phyloP scores from a whole-genome alignment of 2,113 vertebrate species.

The Scartelaos histophorus region DNA sequence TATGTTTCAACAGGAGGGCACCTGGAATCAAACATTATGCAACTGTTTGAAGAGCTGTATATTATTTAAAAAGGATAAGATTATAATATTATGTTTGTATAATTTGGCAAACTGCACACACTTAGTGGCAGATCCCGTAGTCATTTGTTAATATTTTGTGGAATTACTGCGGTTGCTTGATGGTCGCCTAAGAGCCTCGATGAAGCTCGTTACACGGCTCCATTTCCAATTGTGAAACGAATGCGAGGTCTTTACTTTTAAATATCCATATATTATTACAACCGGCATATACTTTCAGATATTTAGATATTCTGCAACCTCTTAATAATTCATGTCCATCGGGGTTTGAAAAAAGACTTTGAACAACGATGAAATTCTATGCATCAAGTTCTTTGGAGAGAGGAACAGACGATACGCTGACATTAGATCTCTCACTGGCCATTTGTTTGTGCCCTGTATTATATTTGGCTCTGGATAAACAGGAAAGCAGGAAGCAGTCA shows the following conservation, averaged over 20 bases:
- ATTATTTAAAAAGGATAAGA: too few relatives aligned
- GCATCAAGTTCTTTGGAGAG: background rate
- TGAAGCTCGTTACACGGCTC: background rate
- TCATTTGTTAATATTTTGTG: too few relatives aligned
- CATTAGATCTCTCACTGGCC: background rate
- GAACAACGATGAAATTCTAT: background rate
- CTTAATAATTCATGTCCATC: slow-evolving; percentile 2
- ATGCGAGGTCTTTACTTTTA: background rate
- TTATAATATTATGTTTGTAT: background rate
- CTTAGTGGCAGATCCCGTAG: background rate
- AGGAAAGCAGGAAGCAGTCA: slow-evolving; percentile 40
- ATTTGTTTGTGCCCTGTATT: slow-evolving; percentile 4
- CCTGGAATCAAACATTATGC: too few relatives aligned
- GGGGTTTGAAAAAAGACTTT: background rate
- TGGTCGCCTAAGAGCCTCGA: background rate
- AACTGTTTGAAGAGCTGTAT: too few relatives aligned
- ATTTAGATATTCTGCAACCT: background rate
- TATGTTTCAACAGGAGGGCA: background rate
- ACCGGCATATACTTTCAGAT: background rate
- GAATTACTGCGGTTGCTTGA: background rate
- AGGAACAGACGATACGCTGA: background rate
- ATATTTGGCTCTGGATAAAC: slow-evolving; percentile 12
- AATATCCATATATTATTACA: background rate
- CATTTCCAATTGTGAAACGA: background rate
- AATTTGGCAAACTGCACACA: background rate